Conservation (phyloP, 2,113 vertebrate species). For the Ctenodactylus gundi region DNA sequence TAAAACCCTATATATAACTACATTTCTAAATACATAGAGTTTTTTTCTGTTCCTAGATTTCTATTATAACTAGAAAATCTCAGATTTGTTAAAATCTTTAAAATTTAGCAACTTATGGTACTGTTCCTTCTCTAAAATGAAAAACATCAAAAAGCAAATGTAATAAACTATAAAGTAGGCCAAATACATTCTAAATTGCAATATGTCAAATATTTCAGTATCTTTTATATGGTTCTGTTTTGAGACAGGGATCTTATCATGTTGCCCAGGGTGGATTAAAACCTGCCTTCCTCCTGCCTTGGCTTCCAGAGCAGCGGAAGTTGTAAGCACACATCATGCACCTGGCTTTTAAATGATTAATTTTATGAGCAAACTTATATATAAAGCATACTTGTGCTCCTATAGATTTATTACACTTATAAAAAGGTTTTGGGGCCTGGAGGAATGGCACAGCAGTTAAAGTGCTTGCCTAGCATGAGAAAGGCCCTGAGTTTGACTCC, state of each 20-base stretch:
- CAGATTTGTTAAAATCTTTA: slow-evolving; percentile 16
- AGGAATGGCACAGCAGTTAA: no score
- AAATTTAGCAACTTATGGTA: neutral
- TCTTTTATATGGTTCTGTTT: neutral
- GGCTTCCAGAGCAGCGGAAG: neutral
- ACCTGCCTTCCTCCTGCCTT: neutral
- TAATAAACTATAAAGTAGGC: slow-evolving; percentile 18
- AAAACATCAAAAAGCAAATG: slow-evolving; percentile 34
- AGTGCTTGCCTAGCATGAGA: no score
- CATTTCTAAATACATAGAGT: neutral
- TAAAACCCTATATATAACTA: neutral
- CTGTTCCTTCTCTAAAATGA: neutral
- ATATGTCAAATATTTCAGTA: neutral
- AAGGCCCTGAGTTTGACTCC: no score
- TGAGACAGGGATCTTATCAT: neutral
- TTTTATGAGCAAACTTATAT: slow-evolving; percentile 13
- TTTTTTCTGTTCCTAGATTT: neutral
- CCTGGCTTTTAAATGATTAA: neutral
- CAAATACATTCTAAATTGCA: slow-evolving; percentile 15
- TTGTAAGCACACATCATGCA: neutral
- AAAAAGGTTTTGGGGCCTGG: no score
- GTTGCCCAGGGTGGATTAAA: neutral
- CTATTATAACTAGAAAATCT: slow-evolving; percentile 5
- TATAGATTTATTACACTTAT: neutral
- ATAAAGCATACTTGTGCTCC: neutral